Evolutionary conservation across 2,797 vertebrate species (phyloP).

Genomic region (Potorous gilbertii): DNA sequence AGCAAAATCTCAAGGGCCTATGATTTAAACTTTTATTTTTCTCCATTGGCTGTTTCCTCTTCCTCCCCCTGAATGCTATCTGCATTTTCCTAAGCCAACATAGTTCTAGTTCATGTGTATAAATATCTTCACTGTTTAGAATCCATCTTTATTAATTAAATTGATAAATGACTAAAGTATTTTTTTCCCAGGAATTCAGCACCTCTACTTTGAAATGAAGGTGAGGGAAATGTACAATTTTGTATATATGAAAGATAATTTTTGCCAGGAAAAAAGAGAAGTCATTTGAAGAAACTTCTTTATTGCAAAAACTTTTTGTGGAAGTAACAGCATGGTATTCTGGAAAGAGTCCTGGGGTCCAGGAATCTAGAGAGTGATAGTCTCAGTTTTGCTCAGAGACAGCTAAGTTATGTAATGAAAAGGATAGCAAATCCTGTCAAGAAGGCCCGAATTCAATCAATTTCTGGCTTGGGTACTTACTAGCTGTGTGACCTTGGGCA

Average conservation of each 20-base stretch:
- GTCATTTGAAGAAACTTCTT: not conserved
- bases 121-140: not conserved
- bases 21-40: conserved; percentile 10
- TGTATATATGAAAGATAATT: conserved; percentile 1
- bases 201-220: conserved; percentile 20
- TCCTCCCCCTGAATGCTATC: not conserved
- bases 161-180: not conserved
- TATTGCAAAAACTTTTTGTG: not conserved
- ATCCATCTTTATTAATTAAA: not conserved
- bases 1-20: not conserved
- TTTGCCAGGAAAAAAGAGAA: not conserved
- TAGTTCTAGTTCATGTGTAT: not conserved
- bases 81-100: not conserved
- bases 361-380: conserved; percentile 3
- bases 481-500: not conserved
- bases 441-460: not conserved
- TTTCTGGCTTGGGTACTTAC: not conserved
- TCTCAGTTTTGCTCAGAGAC: conserved; percentile 12
- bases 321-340: not conserved
- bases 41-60: not conserved
- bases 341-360: not conserved
- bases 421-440: not conserved
- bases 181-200: not conserved
- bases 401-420: not conserved
- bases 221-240: conserved; percentile 15